Conservation (phyloP, 2,888 invertebrate species). For the Cartodere bifasciata region DNA sequence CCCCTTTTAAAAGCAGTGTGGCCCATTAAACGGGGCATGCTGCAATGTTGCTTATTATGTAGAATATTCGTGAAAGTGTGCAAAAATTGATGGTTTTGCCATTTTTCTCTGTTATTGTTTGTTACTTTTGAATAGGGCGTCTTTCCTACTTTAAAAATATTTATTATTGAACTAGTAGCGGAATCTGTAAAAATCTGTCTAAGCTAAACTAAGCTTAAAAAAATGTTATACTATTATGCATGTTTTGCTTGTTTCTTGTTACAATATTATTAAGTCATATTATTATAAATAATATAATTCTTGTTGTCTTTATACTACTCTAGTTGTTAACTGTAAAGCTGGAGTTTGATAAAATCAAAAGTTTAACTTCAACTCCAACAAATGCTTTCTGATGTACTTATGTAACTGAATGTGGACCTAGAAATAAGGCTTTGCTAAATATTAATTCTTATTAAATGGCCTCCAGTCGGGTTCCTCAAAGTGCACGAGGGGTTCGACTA, state of each 20-base stretch:
- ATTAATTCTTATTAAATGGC: too few species aligned
- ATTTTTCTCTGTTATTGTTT: too few species aligned
- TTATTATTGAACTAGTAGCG: too few species aligned
- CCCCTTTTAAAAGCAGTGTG: constrained; percentile 7
- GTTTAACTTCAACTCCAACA: constrained; percentile 12
- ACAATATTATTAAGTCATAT: constrained; percentile 22
- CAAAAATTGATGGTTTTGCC: too few species aligned
- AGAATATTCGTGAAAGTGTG: too few species aligned
- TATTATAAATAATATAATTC: constrained; percentile 23
- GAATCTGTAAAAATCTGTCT: too few species aligned
- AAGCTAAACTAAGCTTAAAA: too few species aligned
- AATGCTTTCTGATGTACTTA: constrained; percentile 22
- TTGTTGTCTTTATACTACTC: constrained; percentile 36
- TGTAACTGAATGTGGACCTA: constrained; percentile 13
- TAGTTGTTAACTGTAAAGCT: constrained; percentile 35
- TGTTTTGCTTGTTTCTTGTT: constrained; percentile 32
- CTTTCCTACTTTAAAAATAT: too few species aligned
- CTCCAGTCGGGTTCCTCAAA: constrained; percentile 23
- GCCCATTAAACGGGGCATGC: too few species aligned
- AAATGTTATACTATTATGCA: constrained; percentile 23
- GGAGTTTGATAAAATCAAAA: constrained; percentile 19
- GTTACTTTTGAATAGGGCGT: too few species aligned
- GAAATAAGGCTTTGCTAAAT: constrained; percentile 5
- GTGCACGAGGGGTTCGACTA: constrained; percentile 23
- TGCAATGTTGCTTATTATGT: too few species aligned